Evolutionary conservation across 2,797 vertebrate species (phyloP).

Genomic region (Coregonus suidteri): DNA sequence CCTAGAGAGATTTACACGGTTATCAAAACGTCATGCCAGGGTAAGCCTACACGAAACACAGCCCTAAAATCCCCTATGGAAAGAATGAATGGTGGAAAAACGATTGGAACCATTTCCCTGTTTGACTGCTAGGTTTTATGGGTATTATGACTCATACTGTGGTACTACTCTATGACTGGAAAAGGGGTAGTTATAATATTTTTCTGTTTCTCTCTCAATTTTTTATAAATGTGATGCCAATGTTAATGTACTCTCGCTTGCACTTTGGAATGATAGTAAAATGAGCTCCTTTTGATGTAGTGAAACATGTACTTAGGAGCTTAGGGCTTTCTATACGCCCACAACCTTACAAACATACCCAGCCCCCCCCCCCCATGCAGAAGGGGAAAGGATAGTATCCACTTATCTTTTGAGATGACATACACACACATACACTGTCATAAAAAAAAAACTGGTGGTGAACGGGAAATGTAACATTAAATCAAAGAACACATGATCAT

Average conservation of each 20-base stretch:
- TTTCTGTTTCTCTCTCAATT: background rate
- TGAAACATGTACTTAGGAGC: background rate
- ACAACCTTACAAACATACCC: background rate
- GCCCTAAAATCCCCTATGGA: no score
- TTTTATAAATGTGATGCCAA: background rate
- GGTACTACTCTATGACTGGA: background rate
- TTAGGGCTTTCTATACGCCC: background rate
- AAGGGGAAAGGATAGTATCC: background rate
- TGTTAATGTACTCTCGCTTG: background rate
- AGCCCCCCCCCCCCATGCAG: background rate
- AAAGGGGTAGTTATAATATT: background rate
- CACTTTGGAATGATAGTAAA: background rate
- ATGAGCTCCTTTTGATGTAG: background rate
- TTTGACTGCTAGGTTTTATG: no score
- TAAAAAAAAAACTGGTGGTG: background rate
- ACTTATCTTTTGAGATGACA: background rate
- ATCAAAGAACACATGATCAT: background rate
- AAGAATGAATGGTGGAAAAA: no score
- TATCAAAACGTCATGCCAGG: no score
- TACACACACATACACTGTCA: background rate
- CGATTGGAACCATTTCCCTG: no score
- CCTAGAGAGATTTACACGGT: no score
- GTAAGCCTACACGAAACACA: no score
- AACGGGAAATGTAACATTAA: background rate
- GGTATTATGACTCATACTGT: no score